Evolutionary conservation across 2,888 invertebrate genomes (phyloP).

Genomic region (Laspeyria flexula): DNA sequence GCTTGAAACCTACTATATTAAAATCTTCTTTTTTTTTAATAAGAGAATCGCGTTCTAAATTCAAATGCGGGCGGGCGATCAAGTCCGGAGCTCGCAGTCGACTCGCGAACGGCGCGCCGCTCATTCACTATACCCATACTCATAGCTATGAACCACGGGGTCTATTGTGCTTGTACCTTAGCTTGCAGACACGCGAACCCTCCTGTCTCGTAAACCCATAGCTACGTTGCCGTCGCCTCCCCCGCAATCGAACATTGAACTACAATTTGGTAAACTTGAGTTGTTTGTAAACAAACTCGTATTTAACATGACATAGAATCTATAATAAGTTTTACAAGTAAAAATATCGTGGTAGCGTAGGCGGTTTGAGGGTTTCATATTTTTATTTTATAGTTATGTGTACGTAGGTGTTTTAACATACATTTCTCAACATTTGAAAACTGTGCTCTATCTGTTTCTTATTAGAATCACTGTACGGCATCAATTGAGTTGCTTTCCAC

Average conservation of each 20-base stretch:
- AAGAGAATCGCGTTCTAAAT: slow-evolving; percentile 57
- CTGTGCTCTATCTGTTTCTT: slow-evolving; percentile 2
- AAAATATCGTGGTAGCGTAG: slow-evolving; percentile 27
- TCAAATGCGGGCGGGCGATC: slow-evolving; percentile 78
- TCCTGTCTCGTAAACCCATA: slow-evolving; percentile 61
- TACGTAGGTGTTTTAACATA: slow-evolving; percentile 22
- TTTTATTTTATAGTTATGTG: slow-evolving; percentile 30
- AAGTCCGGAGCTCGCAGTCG: slow-evolving; percentile 76
- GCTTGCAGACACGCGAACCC: slow-evolving; percentile 79
- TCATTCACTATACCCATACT: slow-evolving; percentile 62
- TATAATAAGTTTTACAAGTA: slow-evolving; percentile 23
- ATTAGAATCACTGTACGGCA: slow-evolving; percentile 1
- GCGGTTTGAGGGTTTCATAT: slow-evolving; percentile 25
- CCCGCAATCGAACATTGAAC: slow-evolving; percentile 45
- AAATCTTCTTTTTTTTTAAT: slow-evolving; percentile 24
- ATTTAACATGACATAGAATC: slow-evolving; percentile 22
- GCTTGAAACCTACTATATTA: slow-evolving; percentile 26
- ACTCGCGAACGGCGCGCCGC: slow-evolving; percentile 73
- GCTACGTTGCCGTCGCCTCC: slow-evolving; percentile 56
- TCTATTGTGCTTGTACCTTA: slow-evolving; percentile 69
- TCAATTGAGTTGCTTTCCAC: not conserved
- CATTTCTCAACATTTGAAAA: slow-evolving; percentile 18
- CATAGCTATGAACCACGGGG: slow-evolving; percentile 72
- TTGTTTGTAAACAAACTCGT: slow-evolving; percentile 45
- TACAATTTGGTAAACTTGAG: slow-evolving; percentile 39